phyloP scores from a whole-genome alignment of 2,113 vertebrate genomes.

The Mesocricetus auratus region DNA sequence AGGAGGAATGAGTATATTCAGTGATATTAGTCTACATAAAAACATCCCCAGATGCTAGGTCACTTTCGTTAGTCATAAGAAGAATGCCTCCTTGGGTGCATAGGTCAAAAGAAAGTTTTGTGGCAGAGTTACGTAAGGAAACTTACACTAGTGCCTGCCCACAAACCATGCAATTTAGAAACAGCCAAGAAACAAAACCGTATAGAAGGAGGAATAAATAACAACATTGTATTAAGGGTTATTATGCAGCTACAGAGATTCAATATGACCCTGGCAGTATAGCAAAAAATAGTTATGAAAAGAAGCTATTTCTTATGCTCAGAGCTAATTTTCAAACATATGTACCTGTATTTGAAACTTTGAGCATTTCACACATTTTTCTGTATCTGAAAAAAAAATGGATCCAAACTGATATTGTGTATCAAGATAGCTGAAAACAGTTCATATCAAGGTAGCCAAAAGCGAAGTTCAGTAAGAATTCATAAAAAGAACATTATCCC shows the following conservation, averaged over 20 bases:
- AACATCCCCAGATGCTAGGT: conserved; percentile 69
- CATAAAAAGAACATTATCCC: conserved; percentile 67
- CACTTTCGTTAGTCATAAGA: conserved; percentile 75
- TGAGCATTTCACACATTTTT: conserved; percentile 78
- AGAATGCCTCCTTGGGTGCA: conserved; percentile 72
- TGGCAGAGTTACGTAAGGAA: conserved; percentile 81
- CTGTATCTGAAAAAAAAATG: conserved; percentile 80
- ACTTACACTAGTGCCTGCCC: conserved; percentile 81
- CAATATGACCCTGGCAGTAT: conserved; percentile 79
- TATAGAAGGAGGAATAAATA: conserved; percentile 78
- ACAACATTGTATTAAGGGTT: conserved; percentile 79
- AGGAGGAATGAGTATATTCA: conserved; percentile 78
- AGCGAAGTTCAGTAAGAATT: conserved; percentile 75
- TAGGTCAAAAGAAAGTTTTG: conserved; percentile 77
- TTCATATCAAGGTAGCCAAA: conserved; percentile 77
- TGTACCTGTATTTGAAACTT: conserved; percentile 81
- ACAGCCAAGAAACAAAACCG: conserved; percentile 86
- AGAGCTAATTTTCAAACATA: conserved; percentile 80
- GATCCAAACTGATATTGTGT: conserved; percentile 74
- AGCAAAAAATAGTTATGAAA: conserved; percentile 83
- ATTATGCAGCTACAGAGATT: conserved; percentile 74
- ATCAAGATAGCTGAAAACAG: conserved; percentile 82
- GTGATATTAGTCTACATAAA: conserved; percentile 71
- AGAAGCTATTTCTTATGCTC: conserved; percentile 81
- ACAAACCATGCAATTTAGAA: conserved; percentile 85